Evolutionary conservation across 2,113 vertebrate species (phyloP).

Genomic region (Ranitomeya variabilis): DNA sequence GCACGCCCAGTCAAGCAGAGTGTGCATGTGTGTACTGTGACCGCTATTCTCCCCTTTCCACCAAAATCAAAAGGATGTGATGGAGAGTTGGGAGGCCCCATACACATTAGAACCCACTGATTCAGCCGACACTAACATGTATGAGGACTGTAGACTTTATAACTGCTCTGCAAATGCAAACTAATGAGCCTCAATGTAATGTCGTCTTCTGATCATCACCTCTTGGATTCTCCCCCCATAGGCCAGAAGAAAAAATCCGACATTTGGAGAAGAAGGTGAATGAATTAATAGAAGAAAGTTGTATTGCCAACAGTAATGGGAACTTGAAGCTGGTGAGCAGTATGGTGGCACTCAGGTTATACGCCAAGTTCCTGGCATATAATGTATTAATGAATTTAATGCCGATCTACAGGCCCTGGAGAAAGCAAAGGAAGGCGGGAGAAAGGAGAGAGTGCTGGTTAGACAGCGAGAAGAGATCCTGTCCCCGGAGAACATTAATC

Average conservation of each 20-base stretch:
- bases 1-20: no score
- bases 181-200: background rate
- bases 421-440: constrained; percentile 94
- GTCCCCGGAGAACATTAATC: constrained; percentile 82
- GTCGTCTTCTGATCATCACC: background rate
- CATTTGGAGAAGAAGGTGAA: constrained; percentile 95
- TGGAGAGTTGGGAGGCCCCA: no score
- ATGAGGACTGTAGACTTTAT: no score
- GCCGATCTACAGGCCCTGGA: constrained; percentile 81
- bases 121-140: no score
- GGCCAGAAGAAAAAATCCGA: constrained; percentile 92
- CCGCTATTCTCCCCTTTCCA: no score
- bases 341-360: background rate
- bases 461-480: constrained; percentile 86
- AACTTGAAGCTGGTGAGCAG: constrained; percentile 82
- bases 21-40: no score
- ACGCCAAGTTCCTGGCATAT: background rate
- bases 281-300: constrained; percentile 94
- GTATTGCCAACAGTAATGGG: constrained; percentile 85
- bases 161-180: no score
- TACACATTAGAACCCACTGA: no score
- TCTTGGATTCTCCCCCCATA: constrained; percentile 63
- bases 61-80: no score
- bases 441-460: constrained; percentile 87
- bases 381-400: background rate